Evolutionary conservation across 2,113 vertebrate species (phyloP), one percentile per base, ranked within the genome.

Genomic region (Rafetus swinhoei): DNA sequence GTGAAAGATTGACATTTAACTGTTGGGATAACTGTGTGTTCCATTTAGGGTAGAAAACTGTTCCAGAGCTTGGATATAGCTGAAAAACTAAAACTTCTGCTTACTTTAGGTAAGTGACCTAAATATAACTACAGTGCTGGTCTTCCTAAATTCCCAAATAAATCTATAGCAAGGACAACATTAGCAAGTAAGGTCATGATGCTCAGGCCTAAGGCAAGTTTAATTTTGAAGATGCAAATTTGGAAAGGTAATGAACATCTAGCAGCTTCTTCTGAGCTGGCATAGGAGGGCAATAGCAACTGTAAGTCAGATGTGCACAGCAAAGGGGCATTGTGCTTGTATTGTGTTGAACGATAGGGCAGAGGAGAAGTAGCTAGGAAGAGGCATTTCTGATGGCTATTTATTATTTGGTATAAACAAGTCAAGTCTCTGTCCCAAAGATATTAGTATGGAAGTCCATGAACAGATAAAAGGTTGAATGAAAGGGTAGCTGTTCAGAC

Each of bases 11-110:
- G 29, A 5, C 14, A 50, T 74, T 95, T 24, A 81, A 3, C 14
- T 89, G 14, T 92, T 88, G 21, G 79, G 60, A 85, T 90, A 35
- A 29, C 88, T 87, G 91, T n/a, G 2, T 94, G 92, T 62, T 82
- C 89, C 39, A 50, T 95, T 84, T 97, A 99, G 99, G 99, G 99
- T 60, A 99, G 99, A 96, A 98, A 98, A 96, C 97, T 99, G 91
- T 98, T 99, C 96, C 99, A 99, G 92, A 99, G 98, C 93, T 98
- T 99, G 94, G 99, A 99, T 86, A 98, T 99, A 97, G 99, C 98
- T 77, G 99, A 99, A 97, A 99, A 98, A 94, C 52, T 99, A 92
- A 99, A 99, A 95, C 99, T 99, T 96, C 98, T 99, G 89, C 97
- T 99, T 86, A 99, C 96, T 85, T 97, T 99, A 92, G 99, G 99